A percentile compares a stretch with the other conserved stretches of the same genome.
phyloP scores from a whole-genome alignment of 2,888 invertebrate species.

The Smittia sp. region DNA sequence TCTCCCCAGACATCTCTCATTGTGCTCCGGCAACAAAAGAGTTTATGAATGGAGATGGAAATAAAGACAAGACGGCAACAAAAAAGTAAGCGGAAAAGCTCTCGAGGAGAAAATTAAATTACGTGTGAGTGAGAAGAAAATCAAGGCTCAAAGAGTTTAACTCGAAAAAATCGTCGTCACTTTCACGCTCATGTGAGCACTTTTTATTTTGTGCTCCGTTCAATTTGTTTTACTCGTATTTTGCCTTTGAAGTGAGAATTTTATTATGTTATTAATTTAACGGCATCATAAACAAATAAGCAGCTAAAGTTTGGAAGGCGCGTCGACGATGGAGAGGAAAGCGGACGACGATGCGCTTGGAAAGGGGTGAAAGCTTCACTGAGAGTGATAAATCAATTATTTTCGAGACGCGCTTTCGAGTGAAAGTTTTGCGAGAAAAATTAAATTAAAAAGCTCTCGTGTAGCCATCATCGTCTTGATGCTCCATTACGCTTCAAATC shows the following conservation, averaged over 20 bases:
- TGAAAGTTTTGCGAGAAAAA: neutral
- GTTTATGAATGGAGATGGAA: neutral
- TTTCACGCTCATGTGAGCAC: neutral
- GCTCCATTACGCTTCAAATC: neutral
- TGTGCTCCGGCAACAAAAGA: no score
- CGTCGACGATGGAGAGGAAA: neutral
- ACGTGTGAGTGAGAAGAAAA: conserved; percentile 5
- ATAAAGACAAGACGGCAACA: neutral
- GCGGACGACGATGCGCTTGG: neutral
- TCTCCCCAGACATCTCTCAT: no score
- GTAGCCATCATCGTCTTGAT: neutral
- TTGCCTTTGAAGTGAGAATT: conserved; percentile 18
- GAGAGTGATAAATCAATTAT: conserved; percentile 30
- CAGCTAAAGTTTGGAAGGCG: neutral
- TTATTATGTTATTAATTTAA: conserved; percentile 13
- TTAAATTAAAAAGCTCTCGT: conserved; percentile 11
- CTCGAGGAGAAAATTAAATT: neutral
- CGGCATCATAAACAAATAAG: conserved; percentile 19
- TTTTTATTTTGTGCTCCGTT: neutral
- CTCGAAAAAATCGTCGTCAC: neutral
- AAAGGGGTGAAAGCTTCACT: no score
- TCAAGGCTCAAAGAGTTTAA: conserved; percentile 18
- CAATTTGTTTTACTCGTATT: conserved; percentile 5
- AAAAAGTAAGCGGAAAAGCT: neutral
- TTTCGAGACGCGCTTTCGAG: neutral